These are phyloP conservation scores for Myopa testacea DNA, from an alignment of 2,888 invertebrate species.

Conservation along the genomic window DNA sequence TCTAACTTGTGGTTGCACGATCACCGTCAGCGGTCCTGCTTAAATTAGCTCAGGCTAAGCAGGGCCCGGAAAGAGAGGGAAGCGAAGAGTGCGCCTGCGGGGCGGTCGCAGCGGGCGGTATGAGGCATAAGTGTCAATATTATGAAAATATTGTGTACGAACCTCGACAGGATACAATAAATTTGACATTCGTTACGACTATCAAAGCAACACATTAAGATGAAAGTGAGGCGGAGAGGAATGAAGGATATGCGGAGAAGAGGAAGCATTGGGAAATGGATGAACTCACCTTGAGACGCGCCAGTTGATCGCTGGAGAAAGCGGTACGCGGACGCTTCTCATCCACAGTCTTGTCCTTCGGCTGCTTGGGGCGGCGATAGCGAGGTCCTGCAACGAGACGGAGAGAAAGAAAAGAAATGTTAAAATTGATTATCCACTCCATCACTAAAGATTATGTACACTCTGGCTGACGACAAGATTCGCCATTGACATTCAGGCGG, in stretches of 20 bases:
- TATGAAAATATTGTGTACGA: constrained; percentile 49
- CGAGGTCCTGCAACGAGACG: constrained; percentile 62
- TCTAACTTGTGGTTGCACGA: constrained; percentile 44
- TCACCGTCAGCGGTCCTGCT: constrained; percentile 31
- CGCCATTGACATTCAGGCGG: not conserved
- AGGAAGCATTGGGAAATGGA: not conserved
- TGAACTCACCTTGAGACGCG: constrained; percentile 79
- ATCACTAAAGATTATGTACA: not conserved
- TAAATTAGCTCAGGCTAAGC: constrained; percentile 15
- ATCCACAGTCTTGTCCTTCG: constrained; percentile 71
- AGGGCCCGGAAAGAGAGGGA: not conserved
- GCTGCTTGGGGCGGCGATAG: constrained; percentile 68
- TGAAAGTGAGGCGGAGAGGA: not conserved
- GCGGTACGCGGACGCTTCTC: constrained; percentile 96
- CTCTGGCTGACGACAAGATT: not conserved
- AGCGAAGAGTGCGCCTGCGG: not conserved
- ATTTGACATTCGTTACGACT: constrained; percentile 52
- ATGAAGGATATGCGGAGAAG: not conserved
- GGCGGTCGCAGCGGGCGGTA: constrained; percentile 50
- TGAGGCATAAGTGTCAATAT: constrained; percentile 58
- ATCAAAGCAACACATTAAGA: constrained; percentile 40
- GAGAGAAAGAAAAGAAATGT: constrained; percentile 16
- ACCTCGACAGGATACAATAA: constrained; percentile 44
- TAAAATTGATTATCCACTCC: not conserved
- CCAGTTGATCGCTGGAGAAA: constrained; percentile 93